Conservation (phyloP, 2,888 invertebrate species). For the Venusia cambrica region DNA sequence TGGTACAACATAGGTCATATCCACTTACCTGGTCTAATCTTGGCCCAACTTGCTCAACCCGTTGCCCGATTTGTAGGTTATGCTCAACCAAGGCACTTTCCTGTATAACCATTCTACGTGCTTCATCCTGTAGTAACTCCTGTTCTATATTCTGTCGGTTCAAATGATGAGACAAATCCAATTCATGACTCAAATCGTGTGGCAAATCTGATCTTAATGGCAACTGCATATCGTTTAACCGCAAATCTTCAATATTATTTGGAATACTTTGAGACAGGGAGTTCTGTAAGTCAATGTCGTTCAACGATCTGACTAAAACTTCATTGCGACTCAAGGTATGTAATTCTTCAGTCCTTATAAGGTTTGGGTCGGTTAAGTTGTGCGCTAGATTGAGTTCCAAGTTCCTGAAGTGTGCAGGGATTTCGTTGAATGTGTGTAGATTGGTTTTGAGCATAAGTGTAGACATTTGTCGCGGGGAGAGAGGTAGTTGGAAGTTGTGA, state of each 20-base stretch:
- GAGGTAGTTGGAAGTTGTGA: conserved; percentile 65
- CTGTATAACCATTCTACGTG: conserved; percentile 36
- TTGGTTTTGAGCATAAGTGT: conserved; percentile 68
- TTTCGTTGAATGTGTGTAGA: conserved; percentile 54
- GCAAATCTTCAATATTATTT: conserved; percentile 52
- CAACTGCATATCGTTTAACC: conserved; percentile 39
- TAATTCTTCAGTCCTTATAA: too few relatives aligned
- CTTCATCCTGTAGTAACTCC: conserved; percentile 40
- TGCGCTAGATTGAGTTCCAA: conserved; percentile 55
- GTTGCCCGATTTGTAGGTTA: too few relatives aligned
- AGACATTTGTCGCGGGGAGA: conserved; percentile 70
- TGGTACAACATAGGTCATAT: too few relatives aligned
- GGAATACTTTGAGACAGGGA: conserved; percentile 42
- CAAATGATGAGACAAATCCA: conserved; percentile 54
- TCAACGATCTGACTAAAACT: conserved; percentile 33
- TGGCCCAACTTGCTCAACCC: too few relatives aligned
- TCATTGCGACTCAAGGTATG: too few relatives aligned
- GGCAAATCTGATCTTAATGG: conserved; percentile 41
- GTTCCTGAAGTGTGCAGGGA: conserved; percentile 57
- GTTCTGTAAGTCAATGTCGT: conserved; percentile 42
- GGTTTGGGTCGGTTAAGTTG: conserved; percentile 36
- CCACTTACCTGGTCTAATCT: conserved; percentile 27
- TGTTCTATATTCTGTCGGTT: conserved; percentile 49
- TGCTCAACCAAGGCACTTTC: conserved; percentile 20
- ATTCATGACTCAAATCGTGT: conserved; percentile 50